Evolutionary conservation across 2,797 vertebrate species (phyloP), one percentile per base, ranked within the genome.

Genomic region (Sebastes ruberrimus): DNA sequence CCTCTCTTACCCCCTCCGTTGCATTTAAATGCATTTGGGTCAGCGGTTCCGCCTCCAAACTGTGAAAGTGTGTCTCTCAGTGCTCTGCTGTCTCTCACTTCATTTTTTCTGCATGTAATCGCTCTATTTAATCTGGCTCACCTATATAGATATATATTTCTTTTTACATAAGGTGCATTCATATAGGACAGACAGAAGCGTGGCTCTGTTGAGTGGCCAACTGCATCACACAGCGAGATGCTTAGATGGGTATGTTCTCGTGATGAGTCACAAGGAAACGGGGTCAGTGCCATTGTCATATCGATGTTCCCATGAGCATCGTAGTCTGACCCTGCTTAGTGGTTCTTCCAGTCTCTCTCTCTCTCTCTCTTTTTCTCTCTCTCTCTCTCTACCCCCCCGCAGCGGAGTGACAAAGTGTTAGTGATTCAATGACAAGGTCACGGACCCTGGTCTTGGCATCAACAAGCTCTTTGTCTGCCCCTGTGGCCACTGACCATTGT

Each of bases 21-120:
- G 83, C 85, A 94, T 94, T 94, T 88, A 94, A 93, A 93, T 94
- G 93, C 89, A 95, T 93, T 94, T 94, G 92, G 94, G 94, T 94
- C 94, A 95, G 88, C 80, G 72, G 82, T 89, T 93, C 88, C 84
- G 83, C 90, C 83, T 83, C 78, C 82, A 88, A 90, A 90, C 88
- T 80, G 69, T 87, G 86, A 91, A 90, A 90, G 84, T 85, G 68
- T 90, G 61, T 83, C 82, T 81, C 76, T 84, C 68, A 70, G 83
- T 66, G 78, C 80, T 89, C 65, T 13, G 59, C 81, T 84, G 78
- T 78, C 65, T 88, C 77, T 81, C 72, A 74, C 78, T 81, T 85
- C 20, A 52, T 27, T 76, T 49, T 46, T 74, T 85, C 76, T 76
- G 11, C 46, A 8, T 82, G 72, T 90, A 89, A 89, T 88, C 80